Evolutionary conservation across 2,113 vertebrate genomes (phyloP), one percentile per base, ranked within the genome.

Genomic region (Cariama cristata): DNA sequence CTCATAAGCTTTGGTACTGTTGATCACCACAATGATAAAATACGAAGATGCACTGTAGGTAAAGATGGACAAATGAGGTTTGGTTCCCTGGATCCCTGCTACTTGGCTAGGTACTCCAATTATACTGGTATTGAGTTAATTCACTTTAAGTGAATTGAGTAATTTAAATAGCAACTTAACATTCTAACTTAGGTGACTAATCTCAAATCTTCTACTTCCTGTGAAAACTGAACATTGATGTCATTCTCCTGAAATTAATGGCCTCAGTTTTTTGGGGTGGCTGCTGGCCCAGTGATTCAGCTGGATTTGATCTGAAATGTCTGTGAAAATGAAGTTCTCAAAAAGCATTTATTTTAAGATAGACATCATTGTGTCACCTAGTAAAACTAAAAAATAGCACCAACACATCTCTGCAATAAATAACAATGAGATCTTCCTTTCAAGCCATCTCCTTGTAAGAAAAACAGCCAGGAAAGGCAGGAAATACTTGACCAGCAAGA

Each of bases 261-360:
- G 86, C 18, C 63, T 68, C 66, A 89, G 19, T 66, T 91, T 85
- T 84, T 89, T 81, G 45, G 30, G 45, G 52, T 92, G 88, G 94
- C 84, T 92, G 66, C 62, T 89, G 83, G 91, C 88, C 91, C 89
- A 91, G 64, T 92, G 86, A 91, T 95, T 96, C 88, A 95, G 66
- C 58, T 96, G 93, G 76, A 93, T 91, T 86, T 79, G 11, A 72
- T 95, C 93, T 89, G 77, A 90, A 87, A 84, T 68, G 45, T 79
- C 84, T 97, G 88, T 68, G 80, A 93, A 97, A 96, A 96, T 75
- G 35, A 91, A 94, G 55, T 82, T 79, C 77, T 94, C 87, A 55
- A 85, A 91, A 96, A 69, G 33, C n/a, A 94, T 92, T 96, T 95
- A 91, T 96, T 96, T 95, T 91, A 89, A 81, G 95, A 77, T 45